Conservation (phyloP, 2,888 invertebrate genomes). For the Aspidiotus rigidus region DNA sequence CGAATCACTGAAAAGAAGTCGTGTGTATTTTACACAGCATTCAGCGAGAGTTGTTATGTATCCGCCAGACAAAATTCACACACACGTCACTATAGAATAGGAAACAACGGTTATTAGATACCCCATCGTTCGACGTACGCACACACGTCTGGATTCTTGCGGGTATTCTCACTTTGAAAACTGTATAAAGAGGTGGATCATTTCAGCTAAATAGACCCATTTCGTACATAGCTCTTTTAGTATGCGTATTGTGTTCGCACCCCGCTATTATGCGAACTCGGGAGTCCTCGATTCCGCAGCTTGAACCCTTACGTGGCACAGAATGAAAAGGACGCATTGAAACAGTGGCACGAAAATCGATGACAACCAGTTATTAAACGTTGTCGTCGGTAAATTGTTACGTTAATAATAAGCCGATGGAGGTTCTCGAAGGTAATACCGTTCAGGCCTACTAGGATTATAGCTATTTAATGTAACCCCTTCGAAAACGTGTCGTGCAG, state of each 20-base stretch:
- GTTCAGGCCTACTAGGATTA: neutral
- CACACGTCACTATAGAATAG: neutral
- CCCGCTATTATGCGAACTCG: neutral
- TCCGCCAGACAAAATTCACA: neutral
- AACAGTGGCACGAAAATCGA: slow-evolving; percentile 14
- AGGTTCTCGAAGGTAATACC: slow-evolving; percentile 5
- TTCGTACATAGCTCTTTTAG: neutral
- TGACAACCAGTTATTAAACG: slow-evolving; percentile 32
- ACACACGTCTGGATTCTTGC: slow-evolving; percentile 4
- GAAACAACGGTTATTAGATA: slow-evolving; percentile 2
- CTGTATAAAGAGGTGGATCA: neutral
- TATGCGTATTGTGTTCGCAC: neutral
- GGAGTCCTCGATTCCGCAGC: neutral
- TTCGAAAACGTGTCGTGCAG: neutral
- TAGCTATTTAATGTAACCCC: neutral
- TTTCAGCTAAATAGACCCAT: slow-evolving; percentile 1
- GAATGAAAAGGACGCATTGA: neutral
- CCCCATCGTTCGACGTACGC: neutral
- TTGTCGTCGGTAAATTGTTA: slow-evolving; percentile 26
- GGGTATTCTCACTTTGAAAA: neutral
- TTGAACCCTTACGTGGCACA: neutral
- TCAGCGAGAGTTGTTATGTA: neutral
- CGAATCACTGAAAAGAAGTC: neutral
- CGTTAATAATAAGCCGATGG: slow-evolving; percentile 24
- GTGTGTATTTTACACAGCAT: neutral